Conservation (phyloP, 23 tunicate genomes). For the Halocynthia roretzi region DNA sequence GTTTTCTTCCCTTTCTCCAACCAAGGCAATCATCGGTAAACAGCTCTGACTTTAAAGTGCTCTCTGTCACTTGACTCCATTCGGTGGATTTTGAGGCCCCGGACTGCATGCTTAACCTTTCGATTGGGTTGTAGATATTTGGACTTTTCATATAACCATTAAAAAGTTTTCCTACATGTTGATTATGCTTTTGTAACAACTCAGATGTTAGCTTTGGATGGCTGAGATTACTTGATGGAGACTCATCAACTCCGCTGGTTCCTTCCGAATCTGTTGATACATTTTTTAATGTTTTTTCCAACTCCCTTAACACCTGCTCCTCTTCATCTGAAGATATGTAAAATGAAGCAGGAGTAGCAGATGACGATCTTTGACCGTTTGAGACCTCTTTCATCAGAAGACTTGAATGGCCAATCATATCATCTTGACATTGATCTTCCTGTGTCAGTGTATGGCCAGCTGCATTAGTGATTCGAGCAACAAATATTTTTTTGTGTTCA, state of each 20-base stretch:
- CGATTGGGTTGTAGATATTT: not conserved
- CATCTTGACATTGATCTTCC: too few relatives aligned
- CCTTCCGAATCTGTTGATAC: too few relatives aligned
- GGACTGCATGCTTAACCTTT: conserved; percentile 20
- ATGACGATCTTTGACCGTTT: too few relatives aligned
- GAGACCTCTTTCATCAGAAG: too few relatives aligned
- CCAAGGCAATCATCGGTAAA: conserved; percentile 72
- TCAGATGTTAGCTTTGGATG: not conserved
- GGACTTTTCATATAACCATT: not conserved
- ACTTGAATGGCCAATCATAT: too few relatives aligned
- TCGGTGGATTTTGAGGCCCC: conserved; percentile 38
- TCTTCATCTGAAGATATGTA: not conserved
- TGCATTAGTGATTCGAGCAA: too few relatives aligned
- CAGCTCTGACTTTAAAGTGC: conserved; percentile 37
- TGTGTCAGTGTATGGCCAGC: too few relatives aligned
- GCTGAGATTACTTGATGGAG: not conserved
- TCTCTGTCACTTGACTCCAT: conserved; percentile 26
- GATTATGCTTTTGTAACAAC: not conserved
- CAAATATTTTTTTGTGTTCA: too few relatives aligned
- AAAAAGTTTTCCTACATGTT: not conserved
- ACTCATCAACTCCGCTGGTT: too few relatives aligned
- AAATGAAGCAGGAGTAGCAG: not conserved
- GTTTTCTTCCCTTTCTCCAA: conserved; percentile 57
- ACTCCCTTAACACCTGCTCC: too few relatives aligned
- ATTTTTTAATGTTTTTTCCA: too few relatives aligned